Conservation (phyloP, 2,113 vertebrate species). For the Tichodroma muraria region DNA sequence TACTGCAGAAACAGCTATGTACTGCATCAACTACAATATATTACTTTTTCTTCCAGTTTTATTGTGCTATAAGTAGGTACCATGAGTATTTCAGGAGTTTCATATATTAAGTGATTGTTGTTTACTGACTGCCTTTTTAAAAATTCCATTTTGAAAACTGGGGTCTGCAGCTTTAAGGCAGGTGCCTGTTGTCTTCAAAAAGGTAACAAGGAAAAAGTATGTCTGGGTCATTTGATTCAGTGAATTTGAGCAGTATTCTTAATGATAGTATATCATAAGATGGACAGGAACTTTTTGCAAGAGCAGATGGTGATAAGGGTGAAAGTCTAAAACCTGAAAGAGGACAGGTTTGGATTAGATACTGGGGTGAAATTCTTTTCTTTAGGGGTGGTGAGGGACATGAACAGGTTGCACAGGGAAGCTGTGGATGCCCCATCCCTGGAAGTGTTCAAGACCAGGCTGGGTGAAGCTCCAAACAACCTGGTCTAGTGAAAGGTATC, state of each 20-base stretch:
- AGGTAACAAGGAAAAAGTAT: background rate
- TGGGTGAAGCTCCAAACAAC: background rate
- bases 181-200: background rate
- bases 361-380: background rate
- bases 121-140: background rate
- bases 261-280: background rate
- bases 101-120: background rate
- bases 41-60: background rate
- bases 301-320: background rate
- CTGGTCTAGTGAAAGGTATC: background rate
- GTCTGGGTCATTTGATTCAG: background rate
- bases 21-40: background rate
- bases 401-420: background rate
- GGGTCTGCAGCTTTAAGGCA: background rate
- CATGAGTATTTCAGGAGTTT: background rate
- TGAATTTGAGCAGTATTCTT: background rate
- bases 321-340: background rate
- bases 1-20: background rate
- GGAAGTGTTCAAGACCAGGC: background rate
- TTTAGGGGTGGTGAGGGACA: background rate
- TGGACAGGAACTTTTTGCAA: background rate
- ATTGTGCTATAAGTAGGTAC: background rate
- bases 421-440: background rate
- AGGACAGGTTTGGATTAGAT: background rate
- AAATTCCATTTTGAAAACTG: background rate